phyloP scores from a whole-genome alignment of 2,888 invertebrate genomes.

The Penaeus monodon region DNA sequence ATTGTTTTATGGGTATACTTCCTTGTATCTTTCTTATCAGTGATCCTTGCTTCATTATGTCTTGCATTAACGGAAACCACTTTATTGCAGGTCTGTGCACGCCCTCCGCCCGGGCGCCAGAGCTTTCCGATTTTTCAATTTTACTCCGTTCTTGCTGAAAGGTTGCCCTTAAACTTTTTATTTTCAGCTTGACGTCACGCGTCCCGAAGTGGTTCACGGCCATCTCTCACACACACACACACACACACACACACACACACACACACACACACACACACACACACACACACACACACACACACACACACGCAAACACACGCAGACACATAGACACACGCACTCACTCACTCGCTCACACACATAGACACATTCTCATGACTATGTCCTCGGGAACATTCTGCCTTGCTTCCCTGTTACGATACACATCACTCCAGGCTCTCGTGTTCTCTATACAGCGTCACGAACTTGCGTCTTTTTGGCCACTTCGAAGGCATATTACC shows the following conservation, averaged over 20 bases:
- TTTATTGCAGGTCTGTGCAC: slow-evolving; percentile 31
- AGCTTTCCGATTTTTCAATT: slow-evolving; percentile 24
- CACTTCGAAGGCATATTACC: slow-evolving; percentile 33
- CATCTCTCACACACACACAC: slow-evolving; percentile 1
- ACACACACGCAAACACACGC: too few relatives aligned
- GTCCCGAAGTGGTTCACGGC: slow-evolving; percentile 32
- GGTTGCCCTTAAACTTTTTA: slow-evolving; percentile 34
- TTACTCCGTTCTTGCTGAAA: slow-evolving; percentile 41
- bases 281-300: too few relatives aligned
- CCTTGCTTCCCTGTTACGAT: slow-evolving; percentile 19
- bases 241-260: too few relatives aligned
- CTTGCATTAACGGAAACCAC: slow-evolving; percentile 34
- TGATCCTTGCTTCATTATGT: slow-evolving; percentile 30
- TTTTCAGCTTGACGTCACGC: slow-evolving; percentile 35
- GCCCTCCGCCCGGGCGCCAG: slow-evolving; percentile 10
- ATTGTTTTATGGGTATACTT: slow-evolving; percentile 30
- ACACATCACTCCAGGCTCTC: slow-evolving; percentile 20
- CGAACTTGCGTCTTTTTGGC: neutral
- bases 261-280: too few relatives aligned
- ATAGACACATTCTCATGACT: too few relatives aligned
- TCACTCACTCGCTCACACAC: too few relatives aligned
- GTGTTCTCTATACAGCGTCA: slow-evolving; percentile 21
- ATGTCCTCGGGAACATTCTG: slow-evolving; percentile 18
- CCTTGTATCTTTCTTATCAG: slow-evolving; percentile 31
- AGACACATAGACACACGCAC: too few relatives aligned